These are phyloP conservation scores for Coremacera marginata DNA, from an alignment of 2,888 invertebrate genomes.

Conservation along the genomic window DNA sequence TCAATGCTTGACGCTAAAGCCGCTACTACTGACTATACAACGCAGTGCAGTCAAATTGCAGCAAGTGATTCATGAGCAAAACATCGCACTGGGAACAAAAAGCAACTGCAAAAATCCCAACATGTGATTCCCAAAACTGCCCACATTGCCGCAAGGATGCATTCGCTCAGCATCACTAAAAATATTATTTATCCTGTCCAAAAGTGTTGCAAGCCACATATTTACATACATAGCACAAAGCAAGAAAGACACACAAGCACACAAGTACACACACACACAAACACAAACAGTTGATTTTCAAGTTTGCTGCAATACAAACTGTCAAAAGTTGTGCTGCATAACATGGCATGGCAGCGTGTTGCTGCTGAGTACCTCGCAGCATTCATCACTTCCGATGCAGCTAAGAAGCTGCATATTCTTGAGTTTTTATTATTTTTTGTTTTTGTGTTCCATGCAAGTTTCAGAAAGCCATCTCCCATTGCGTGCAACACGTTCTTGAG, in stretches of 20 bases:
- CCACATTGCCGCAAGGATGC: constrained; percentile 17
- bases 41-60: constrained; percentile 5
- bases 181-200: constrained; percentile 35
- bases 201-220: constrained; percentile 9
- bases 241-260: neutral
- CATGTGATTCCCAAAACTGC: constrained; percentile 18
- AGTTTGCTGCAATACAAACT: constrained; percentile 2
- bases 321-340: constrained; percentile 4
- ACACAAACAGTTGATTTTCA: neutral
- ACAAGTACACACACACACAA: neutral
- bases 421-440: neutral
- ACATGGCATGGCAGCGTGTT: neutral
- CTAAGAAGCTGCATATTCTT: neutral
- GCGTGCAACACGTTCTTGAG: neutral
- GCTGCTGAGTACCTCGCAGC: neutral
- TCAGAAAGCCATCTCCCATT: neutral
- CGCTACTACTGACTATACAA: neutral
- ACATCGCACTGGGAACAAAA: neutral
- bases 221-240: neutral
- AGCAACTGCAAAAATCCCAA: neutral
- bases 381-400: constrained; percentile 24
- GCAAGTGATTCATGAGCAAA: constrained; percentile 29
- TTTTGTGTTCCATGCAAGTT: neutral
- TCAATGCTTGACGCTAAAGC: constrained; percentile 16
- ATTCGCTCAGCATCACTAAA: constrained; percentile 21